phyloP scores from a whole-genome alignment of 2,797 vertebrate species.

The Chaunax sp. region DNA sequence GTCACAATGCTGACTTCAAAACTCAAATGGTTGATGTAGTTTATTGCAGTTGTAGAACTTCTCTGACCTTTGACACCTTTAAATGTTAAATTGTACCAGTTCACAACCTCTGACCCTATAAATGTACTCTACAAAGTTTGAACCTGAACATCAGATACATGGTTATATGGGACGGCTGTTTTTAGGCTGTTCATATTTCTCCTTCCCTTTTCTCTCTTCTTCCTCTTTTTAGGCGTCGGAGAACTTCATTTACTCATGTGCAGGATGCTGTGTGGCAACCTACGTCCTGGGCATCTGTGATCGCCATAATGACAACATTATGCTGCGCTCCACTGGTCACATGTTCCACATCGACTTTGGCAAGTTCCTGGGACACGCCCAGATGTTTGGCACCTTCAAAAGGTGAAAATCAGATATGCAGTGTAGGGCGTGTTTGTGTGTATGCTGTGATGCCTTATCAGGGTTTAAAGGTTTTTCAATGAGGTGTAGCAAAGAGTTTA shows the following conservation, averaged over 20 bases:
- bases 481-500: no score
- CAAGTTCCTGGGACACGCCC: constrained; percentile 97
- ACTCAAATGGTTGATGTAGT: no score
- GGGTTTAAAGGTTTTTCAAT: no score
- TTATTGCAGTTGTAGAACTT: no score
- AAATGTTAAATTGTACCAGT: no score
- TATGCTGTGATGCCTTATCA: no score
- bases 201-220: neutral
- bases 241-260: constrained; percentile 99
- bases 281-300: constrained; percentile 98
- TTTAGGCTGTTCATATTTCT: neutral
- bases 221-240: constrained; percentile 89
- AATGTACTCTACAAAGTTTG: no score
- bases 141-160: no score
- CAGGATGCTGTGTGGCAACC: constrained; percentile 97
- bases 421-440: neutral
- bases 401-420: constrained; percentile 80
- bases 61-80: no score
- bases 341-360: constrained; percentile 99
- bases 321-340: constrained; percentile 96
- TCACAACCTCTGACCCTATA: no score
- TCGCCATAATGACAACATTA: constrained; percentile 98
- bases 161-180: no score
- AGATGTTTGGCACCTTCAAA: constrained; percentile 99
- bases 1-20: neutral